Evolutionary conservation across 2,113 vertebrate genomes (phyloP).

Genomic region (Phrynocephalus versicolor): DNA sequence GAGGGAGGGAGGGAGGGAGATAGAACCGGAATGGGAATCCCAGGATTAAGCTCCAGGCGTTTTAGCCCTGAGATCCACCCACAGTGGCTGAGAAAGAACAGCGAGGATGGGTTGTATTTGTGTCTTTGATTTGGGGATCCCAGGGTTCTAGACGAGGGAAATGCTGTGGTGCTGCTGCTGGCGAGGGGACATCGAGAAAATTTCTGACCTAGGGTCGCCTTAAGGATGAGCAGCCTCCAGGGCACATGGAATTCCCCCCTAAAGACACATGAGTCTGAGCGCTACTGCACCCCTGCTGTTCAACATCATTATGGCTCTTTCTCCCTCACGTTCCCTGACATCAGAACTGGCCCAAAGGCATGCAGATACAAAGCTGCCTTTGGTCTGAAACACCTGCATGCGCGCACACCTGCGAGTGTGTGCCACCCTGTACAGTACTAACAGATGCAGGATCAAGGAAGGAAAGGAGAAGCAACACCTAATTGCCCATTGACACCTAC

Average conservation of each 20-base stretch:
- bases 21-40: background rate
- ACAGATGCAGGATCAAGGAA: background rate
- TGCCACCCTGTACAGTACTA: background rate
- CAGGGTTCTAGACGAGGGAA: no score
- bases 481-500: no score
- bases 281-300: background rate
- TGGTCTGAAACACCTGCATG: no score
- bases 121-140: background rate
- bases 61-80: no score
- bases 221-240: no score
- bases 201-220: no score
- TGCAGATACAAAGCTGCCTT: background rate
- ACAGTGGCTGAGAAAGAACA: background rate
- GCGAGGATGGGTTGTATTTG: background rate
- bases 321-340: background rate
- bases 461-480: background rate
- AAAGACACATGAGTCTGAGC: background rate
- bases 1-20: background rate
- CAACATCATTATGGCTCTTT: background rate
- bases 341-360: background rate
- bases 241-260: background rate
- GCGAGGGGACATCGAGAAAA: no score
- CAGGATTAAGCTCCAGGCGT: background rate
- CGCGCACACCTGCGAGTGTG: no score
- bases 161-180: no score